phyloP scores from a whole-genome alignment of 2,113 vertebrate genomes.

The Plotosus lineatus region DNA sequence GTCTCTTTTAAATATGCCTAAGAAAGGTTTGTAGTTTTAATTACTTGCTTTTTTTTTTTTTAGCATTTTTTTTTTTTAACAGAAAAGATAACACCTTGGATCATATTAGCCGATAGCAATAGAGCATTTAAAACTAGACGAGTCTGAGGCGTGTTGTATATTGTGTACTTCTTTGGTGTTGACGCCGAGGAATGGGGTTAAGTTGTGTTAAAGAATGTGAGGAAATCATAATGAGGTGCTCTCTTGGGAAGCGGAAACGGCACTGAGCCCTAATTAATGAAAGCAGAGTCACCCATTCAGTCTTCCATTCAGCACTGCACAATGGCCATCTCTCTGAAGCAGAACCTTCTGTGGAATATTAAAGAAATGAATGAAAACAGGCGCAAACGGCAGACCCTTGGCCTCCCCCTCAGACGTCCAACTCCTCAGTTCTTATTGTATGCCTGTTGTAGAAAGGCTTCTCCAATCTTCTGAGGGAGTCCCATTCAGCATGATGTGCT shows the following conservation, averaged over 20 bases:
- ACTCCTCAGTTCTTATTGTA: slow-evolving; percentile 57
- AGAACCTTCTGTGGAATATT: slow-evolving; percentile 78
- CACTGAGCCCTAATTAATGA: slow-evolving; percentile 83
- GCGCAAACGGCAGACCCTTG: slow-evolving; percentile 50
- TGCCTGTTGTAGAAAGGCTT: slow-evolving; percentile 65
- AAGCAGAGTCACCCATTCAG: slow-evolving; percentile 76
- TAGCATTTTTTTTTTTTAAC: neutral
- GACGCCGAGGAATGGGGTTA: slow-evolving; percentile 64
- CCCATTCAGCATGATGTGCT: slow-evolving; percentile 59
- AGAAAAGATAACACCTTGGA: neutral
- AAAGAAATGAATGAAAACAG: slow-evolving; percentile 72
- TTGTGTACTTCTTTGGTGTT: slow-evolving; percentile 66
- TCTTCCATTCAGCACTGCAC: slow-evolving; percentile 81
- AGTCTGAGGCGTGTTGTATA: slow-evolving; percentile 25
- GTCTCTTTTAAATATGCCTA: neutral
- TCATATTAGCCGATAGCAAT: slow-evolving; percentile 29
- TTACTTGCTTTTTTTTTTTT: slow-evolving; percentile 3
- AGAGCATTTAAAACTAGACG: slow-evolving; percentile 14
- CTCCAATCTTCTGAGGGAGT: slow-evolving; percentile 58
- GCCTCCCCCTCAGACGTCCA: slow-evolving; percentile 58
- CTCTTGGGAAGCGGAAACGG: slow-evolving; percentile 80
- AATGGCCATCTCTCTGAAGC: slow-evolving; percentile 82
- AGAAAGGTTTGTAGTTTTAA: neutral
- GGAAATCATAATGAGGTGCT: slow-evolving; percentile 74
- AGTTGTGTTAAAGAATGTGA: slow-evolving; percentile 70